Evolutionary conservation across 2,113 vertebrate species (phyloP), one percentile per base, ranked within the genome.

Genomic region (Alligator mississippiensis): DNA sequence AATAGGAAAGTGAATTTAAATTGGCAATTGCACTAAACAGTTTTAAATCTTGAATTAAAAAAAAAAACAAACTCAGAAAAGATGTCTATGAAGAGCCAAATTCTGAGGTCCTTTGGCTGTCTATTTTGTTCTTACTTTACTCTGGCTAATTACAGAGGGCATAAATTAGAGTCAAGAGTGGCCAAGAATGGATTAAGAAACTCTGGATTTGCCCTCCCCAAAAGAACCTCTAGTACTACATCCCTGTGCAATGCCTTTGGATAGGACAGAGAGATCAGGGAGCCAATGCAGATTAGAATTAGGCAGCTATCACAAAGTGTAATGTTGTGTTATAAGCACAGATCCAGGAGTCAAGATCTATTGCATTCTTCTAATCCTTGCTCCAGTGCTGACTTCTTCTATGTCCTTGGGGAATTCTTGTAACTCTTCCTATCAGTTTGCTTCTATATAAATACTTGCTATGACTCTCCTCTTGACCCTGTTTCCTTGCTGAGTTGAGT

Each of bases 401-500:
- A 2, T 54, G 72, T 8, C n/a, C 12, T 77, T 79, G 34, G 14
- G 82, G 85, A 88, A 79, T 47, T 57, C 4, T 1, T 5, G 61
- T 6, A 2, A 38, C 63, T 70, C 28, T 81, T 64, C 68, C 54
- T 1, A 6, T 55, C n/a, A 75, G 1, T 38, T 77, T 34, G 14
- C 72, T 82, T 30, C 10, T 90, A 2, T 16, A 16, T 74, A 78
- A 47, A 61, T 74, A 64, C 11, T 84, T 25, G 25, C 61, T 80
- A 17, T 21, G 80, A 72, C 77, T 22, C 5, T 47, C 77, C 63
- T 62, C 28, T 77, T 64, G 47, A 58, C 77, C 1, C 12, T 55
- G 62, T 63, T 55, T 72, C 9, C 12, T 6, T 72, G 4, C 22
- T 25, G 11, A 76, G 5, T 2, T 62, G 6, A 0, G 1, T 3